Evolutionary conservation across 2,888 invertebrate species (phyloP).

Genomic region (Parnassius orleans): DNA sequence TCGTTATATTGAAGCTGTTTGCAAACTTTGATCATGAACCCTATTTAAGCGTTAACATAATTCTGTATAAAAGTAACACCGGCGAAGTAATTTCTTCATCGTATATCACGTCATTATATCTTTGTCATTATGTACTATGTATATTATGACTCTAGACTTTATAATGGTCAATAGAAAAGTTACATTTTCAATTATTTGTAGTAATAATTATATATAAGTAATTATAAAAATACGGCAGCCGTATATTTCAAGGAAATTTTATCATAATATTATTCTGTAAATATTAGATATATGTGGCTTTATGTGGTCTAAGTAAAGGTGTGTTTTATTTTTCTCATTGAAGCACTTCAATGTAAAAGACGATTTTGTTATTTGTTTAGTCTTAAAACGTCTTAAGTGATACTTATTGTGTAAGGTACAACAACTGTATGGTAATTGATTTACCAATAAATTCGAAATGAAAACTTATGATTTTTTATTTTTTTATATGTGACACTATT

Average conservation of each 20-base stretch:
- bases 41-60: too few relatives aligned
- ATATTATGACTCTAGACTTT: too few relatives aligned
- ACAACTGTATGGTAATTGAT: constrained; percentile 48
- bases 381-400: constrained; percentile 37
- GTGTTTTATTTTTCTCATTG: constrained; percentile 18
- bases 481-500: not conserved
- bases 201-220: too few relatives aligned
- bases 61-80: too few relatives aligned
- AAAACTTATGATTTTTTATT: constrained; percentile 33
- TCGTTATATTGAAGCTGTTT: too few relatives aligned
- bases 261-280: constrained; percentile 29
- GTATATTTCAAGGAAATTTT: constrained; percentile 2
- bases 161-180: too few relatives aligned
- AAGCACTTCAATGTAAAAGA: constrained; percentile 37
- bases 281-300: constrained; percentile 29
- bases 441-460: constrained; percentile 50
- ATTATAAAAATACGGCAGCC: not conserved
- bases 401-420: constrained; percentile 43
- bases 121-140: too few relatives aligned
- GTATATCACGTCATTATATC: too few relatives aligned
- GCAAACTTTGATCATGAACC: too few relatives aligned
- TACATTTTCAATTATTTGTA: too few relatives aligned
- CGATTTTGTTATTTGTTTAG: constrained; percentile 41
- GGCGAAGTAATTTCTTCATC: too few relatives aligned
- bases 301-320: constrained; percentile 7